Evolutionary conservation across 2,797 vertebrate genomes (phyloP), one percentile per base, ranked within the genome.

Genomic region (Falco concolor): DNA sequence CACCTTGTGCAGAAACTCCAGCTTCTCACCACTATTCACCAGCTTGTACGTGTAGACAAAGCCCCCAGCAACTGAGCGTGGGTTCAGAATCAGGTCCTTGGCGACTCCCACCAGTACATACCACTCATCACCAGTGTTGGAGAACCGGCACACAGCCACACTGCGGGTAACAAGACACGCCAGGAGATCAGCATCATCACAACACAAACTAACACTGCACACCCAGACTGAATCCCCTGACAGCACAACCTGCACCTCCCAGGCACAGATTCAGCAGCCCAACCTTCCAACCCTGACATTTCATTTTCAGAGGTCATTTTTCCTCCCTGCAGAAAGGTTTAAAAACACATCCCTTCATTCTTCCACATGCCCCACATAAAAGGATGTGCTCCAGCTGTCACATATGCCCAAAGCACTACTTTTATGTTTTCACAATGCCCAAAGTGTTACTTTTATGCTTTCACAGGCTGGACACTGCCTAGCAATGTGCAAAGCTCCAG

Each of bases 1-100:
- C 96, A 99, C 99, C 99, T 99, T 99, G 97, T 99, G 99, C 85
- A 99, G 97, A 94, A 99, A 99, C 96, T 99, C 99, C 95, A 99
- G 98, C 97, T 99, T 99, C 96, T 99, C 99, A 4, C 99, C 99
- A 53, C 94, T 98, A 19, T 98, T 98, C 34, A 97, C 96, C 61
- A 99, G 98, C 27, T 99, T 99, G 95, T 99, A 99, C 1, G 99
- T 99, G 96, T 99, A 99, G 94, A 99, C 99, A 89, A 99, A 99
- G 8, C 99, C 99, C 0, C 99, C 99, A 3, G 97, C 98, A 47
- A 99, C 99, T 0, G 99, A 99, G 76, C 99, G 98, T 1, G 99
- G 99, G 94, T 99, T 99, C 80, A 99, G 98, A 42, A 99, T 99
- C 97, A 99, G 98, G 97, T 99, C 99, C 97, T 99, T 99, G 96